Evolutionary conservation across 2,888 invertebrate species (phyloP), one percentile per base, ranked within the genome.

Genomic region (Brachyptera risi): DNA sequence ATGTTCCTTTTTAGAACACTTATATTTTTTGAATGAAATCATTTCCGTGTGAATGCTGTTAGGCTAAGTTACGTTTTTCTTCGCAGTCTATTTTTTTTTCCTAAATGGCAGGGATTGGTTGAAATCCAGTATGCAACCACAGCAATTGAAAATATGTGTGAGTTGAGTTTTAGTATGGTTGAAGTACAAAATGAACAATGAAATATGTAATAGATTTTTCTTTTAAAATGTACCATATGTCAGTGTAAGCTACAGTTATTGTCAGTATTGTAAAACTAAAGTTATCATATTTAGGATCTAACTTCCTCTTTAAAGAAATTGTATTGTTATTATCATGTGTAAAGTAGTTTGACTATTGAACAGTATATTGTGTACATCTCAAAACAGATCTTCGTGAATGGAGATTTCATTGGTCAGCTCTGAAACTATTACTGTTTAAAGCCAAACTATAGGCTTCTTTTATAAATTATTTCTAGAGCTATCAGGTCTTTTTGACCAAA

Each of bases 211-310:
- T 13, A 7, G 9, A 19, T 13, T 37, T 54, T 38, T 44, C 26
- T 51, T 63, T 54, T 60, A 58, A 15, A 54, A 35, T 59, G 61
- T 62, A 27, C 56, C 37, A 51, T 35, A 54, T 19, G 35, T 58
- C 49, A 60, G 38, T 58, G 58, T 63, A 24, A 51, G 58, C 58
- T 51, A 50, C 58, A 57, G 40, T 60, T 62, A 58, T 60, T 58
- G 60, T 65, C 65, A 65, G 65, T 63, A 65, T 65, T 65, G 65
- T 65, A 57, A 61, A 50, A 59, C 24, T 57, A 59, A 31, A 31
- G 31, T 31, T 7, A 21, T 47, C 47, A 37, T 37, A 56, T 54
- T 63, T 63, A 49, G 56, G 61, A 57, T 42, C 56, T 58, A 24
- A 40, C 15, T 50, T 57, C 49, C 40, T 26, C 26, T 42, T 44